These are phyloP conservation scores for Agriopis aurantiaria DNA, from an alignment of 2,888 invertebrate species.

Conservation along the genomic window DNA sequence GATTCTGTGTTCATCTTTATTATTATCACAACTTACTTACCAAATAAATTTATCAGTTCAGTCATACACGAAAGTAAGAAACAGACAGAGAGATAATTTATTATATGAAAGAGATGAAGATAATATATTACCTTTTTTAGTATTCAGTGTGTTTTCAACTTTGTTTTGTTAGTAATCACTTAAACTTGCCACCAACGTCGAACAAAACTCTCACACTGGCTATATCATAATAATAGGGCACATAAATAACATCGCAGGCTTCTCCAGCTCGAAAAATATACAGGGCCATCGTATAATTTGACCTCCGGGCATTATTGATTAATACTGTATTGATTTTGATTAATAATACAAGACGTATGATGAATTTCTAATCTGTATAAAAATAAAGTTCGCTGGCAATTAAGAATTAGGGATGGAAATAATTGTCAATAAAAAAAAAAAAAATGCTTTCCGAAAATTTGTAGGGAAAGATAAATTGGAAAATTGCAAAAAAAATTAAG, in stretches of 20 bases:
- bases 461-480: too few species aligned
- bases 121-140: background rate
- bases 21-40: too few species aligned
- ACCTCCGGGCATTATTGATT: conserved; percentile 21
- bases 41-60: too few species aligned
- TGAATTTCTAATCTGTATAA: background rate
- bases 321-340: conserved; percentile 23
- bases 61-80: too few species aligned
- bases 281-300: conserved; percentile 19
- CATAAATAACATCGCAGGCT: conserved; percentile 25
- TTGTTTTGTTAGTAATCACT: conserved; percentile 1
- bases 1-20: too few species aligned
- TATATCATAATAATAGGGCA: conserved; percentile 19
- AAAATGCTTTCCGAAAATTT: too few species aligned
- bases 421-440: too few species aligned
- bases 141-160: background rate
- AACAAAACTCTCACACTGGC: background rate
- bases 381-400: too few species aligned
- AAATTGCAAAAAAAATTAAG: too few species aligned
- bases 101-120: background rate
- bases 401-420: too few species aligned
- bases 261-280: conserved; percentile 15
- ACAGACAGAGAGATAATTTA: too few species aligned
- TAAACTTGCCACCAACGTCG: conserved; percentile 21
- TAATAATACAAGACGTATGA: background rate